Conservation (phyloP, 2,113 vertebrate genomes). For the Kryptolebias marmoratus region DNA sequence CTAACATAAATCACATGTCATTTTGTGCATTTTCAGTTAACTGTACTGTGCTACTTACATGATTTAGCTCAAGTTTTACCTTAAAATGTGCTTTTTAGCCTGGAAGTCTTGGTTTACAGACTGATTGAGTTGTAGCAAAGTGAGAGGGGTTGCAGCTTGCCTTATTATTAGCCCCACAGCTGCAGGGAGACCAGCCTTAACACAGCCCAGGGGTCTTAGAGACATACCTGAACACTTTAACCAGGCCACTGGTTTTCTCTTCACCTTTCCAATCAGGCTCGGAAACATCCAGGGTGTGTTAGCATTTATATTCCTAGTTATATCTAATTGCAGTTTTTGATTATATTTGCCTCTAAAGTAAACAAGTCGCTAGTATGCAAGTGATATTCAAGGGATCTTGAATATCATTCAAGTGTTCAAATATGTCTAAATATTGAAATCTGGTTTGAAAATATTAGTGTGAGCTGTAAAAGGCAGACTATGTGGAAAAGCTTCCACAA, state of each 20-base stretch:
- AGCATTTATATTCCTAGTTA: conserved; percentile 22
- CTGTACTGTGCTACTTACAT: conserved; percentile 18
- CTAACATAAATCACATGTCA: conserved; percentile 9
- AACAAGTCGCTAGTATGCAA: conserved; percentile 27
- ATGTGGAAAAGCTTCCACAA: conserved; percentile 15
- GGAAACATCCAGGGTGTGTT: conserved; percentile 29
- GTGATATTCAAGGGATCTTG: conserved; percentile 22
- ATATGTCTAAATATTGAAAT: conserved; percentile 1
- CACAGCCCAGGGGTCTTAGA: conserved; percentile 50
- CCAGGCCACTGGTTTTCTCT: conserved; percentile 28
- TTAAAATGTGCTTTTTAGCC: conserved; percentile 11
- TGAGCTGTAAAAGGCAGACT: background rate
- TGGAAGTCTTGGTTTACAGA: conserved; percentile 17
- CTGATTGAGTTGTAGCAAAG: conserved; percentile 34
- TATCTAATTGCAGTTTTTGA: conserved; percentile 25
- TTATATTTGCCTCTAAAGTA: conserved; percentile 6
- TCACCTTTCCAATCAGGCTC: conserved; percentile 13
- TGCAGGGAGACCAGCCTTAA: conserved; percentile 73
- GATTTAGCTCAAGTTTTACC: conserved; percentile 23
- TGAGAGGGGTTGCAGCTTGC: conserved; percentile 58
- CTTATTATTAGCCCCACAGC: conserved; percentile 54
- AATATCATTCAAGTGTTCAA: conserved; percentile 1
- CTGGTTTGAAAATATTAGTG: conserved; percentile 8
- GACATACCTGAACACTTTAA: conserved; percentile 39
- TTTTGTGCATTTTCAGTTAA: conserved; percentile 16